phyloP scores from a whole-genome alignment of 2,797 vertebrate genomes.

The Crenuchus spilurus region DNA sequence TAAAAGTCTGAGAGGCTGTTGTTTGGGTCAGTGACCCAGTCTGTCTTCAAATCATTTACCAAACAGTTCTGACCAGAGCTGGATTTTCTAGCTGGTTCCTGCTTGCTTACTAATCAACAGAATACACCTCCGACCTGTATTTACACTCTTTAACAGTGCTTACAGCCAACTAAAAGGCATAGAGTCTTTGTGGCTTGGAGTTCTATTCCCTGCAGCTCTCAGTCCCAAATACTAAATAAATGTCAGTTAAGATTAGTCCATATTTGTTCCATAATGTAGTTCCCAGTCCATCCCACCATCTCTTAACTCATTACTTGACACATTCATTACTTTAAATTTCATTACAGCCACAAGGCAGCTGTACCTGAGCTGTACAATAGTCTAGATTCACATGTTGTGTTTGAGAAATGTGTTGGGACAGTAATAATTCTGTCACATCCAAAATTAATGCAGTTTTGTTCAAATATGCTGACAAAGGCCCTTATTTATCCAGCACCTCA shows the following conservation, averaged over 20 bases:
- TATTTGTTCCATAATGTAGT: neutral
- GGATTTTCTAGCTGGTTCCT: neutral
- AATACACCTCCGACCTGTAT: neutral
- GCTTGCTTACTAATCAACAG: neutral
- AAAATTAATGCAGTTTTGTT: too few species aligned
- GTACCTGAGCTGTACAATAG: neutral
- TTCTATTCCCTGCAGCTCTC: neutral
- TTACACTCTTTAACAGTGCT: neutral
- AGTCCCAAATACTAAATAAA: neutral
- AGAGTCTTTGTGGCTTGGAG: neutral
- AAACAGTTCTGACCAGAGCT: neutral
- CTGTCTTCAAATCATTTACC: neutral
- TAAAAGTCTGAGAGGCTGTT: neutral
- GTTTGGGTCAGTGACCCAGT: neutral
- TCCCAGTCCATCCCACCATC: neutral
- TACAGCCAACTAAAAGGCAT: neutral
- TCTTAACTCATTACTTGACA: neutral
- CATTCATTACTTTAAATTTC: neutral
- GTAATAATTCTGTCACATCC: too few species aligned
- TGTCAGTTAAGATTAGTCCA: neutral
- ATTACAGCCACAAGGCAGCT: neutral
- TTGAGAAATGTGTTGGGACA: neutral
- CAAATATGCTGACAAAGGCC: too few species aligned
- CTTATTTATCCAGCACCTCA: too few species aligned
- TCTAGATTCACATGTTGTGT: too few species aligned